Percentiles rank a stretch among this genome's conserved stretches.
Conservation (phyloP, 2,888 invertebrate species). For the Homarus gammarus region DNA sequence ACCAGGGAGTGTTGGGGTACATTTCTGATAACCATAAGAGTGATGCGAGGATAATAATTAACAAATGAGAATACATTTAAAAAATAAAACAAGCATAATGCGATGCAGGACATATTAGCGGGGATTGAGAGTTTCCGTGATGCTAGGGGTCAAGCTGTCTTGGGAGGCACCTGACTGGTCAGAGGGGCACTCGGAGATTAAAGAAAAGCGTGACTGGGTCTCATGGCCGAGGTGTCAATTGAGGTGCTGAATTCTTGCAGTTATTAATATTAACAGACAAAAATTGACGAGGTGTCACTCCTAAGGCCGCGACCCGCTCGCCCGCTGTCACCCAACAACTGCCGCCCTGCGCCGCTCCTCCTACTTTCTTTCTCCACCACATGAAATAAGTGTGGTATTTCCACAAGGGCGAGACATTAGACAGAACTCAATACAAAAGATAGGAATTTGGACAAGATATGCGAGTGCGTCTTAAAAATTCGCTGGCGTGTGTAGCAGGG, state of each 20-base stretch:
- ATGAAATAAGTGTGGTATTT: too few relatives aligned
- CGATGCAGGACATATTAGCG: too few relatives aligned
- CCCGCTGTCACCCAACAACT: neutral
- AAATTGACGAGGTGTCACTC: neutral
- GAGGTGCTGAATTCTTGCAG: conserved; percentile 24
- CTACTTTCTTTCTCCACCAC: neutral
- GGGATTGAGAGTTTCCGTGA: too few relatives aligned
- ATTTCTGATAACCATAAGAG: too few relatives aligned
- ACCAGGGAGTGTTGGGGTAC: too few relatives aligned
- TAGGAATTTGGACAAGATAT: neutral
- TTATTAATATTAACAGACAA: conserved; percentile 6
- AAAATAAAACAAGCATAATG: too few relatives aligned
- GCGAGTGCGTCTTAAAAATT: neutral
- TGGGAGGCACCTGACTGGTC: conserved; percentile 11
- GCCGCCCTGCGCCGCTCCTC: neutral
- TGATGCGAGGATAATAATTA: too few relatives aligned
- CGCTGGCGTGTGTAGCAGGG: neutral
- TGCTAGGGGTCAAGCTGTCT: too few relatives aligned
- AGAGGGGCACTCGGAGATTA: conserved; percentile 20
- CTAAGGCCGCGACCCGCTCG: neutral
- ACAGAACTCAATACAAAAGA: neutral
- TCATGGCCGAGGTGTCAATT: conserved; percentile 26
- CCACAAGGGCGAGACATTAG: too few relatives aligned
- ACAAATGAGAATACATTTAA: too few relatives aligned
- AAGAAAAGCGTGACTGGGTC: conserved; percentile 31